Evolutionary conservation across 2,888 invertebrate genomes (phyloP).

Genomic region (Byasa hedistus): DNA sequence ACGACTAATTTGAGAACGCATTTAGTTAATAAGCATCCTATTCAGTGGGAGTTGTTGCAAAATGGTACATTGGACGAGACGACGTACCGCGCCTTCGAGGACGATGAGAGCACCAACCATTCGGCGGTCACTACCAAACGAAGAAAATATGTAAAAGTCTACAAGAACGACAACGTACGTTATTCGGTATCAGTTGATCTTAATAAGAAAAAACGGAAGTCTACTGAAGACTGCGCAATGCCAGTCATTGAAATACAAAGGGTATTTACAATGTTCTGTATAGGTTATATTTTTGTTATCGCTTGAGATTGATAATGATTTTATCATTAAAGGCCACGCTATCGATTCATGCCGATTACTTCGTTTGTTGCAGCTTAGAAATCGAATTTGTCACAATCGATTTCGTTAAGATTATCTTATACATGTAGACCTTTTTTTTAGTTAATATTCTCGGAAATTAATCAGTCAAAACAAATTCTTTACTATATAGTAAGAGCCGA

Average conservation of each 20-base stretch:
- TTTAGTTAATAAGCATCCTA: slow-evolving; percentile 68
- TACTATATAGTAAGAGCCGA: no score
- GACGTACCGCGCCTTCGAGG: slow-evolving; percentile 44
- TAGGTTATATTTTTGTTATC: slow-evolving; percentile 47
- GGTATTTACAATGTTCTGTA: slow-evolving; percentile 54
- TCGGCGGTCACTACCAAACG: slow-evolving; percentile 43
- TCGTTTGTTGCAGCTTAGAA: slow-evolving; percentile 26
- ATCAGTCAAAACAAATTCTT: no score
- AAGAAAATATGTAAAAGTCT: slow-evolving; percentile 52
- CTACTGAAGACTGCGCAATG: slow-evolving; percentile 46
- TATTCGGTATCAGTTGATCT: slow-evolving; percentile 60
- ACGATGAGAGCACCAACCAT: slow-evolving; percentile 49
- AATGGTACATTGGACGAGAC: slow-evolving; percentile 60
- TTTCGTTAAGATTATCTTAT: slow-evolving; percentile 14
- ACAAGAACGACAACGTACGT: slow-evolving; percentile 66
- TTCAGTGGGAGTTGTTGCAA: slow-evolving; percentile 71
- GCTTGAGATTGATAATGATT: slow-evolving; percentile 28
- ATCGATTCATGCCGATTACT: slow-evolving; percentile 33
- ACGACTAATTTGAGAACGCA: slow-evolving; percentile 71
- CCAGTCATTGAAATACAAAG: slow-evolving; percentile 67
- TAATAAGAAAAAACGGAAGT: slow-evolving; percentile 47
- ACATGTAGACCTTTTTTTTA: not conserved
- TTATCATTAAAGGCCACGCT: slow-evolving; percentile 18
- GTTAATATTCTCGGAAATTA: no score
- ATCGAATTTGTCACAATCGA: slow-evolving; percentile 33